Evolutionary conservation across 2,888 invertebrate genomes (phyloP), one percentile per base, ranked within the genome.

Genomic region (Hypsopygia costalis): DNA sequence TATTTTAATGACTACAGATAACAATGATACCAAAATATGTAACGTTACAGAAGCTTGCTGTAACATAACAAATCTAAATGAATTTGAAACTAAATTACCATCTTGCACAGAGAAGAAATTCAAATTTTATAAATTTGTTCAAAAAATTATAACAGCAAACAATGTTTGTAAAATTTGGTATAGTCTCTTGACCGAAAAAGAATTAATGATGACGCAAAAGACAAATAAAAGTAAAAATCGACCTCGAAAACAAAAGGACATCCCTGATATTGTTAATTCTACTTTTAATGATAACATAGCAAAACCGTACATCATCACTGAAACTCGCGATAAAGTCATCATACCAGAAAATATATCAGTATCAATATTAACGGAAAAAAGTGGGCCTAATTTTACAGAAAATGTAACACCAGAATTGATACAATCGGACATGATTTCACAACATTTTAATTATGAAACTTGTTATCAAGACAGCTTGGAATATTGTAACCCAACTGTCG

Each of bases 211-310:
- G 4, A 16, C 2, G 3, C 48, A 55, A 16, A 51, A 46, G 36
- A 53, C 57, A 3, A 54, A 43, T 3, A 33, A 30, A 29, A 55
- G 51, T 16, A 40, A 46, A 25, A 25, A 7, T 25, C 25, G 25
- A 6, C 39, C 57, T 2, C 69, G 55, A 55, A 68, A 48, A 41
- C 68, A 75, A 48, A 67, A 70, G 59, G 69, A 67, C 29, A 80
- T 89, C 40, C 89, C 89, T 9, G 89, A 89, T 49, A 72, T 89
- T 40, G 81, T 89, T 1, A 88, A 89, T 59, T 89, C 89, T 11
- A 88, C 88, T 1, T 66, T 83, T 9, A 67, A 49, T 36, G 87
- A 87, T 25, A 47, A 54, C 0, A 68, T 65, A 36, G 32, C 51
- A 11, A 76, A 69, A 49, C 52, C 68, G 3, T 77, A 69, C 43